Conservation (phyloP, 1,140 invertebrate genomes). For the Agrypnia vestita region DNA sequence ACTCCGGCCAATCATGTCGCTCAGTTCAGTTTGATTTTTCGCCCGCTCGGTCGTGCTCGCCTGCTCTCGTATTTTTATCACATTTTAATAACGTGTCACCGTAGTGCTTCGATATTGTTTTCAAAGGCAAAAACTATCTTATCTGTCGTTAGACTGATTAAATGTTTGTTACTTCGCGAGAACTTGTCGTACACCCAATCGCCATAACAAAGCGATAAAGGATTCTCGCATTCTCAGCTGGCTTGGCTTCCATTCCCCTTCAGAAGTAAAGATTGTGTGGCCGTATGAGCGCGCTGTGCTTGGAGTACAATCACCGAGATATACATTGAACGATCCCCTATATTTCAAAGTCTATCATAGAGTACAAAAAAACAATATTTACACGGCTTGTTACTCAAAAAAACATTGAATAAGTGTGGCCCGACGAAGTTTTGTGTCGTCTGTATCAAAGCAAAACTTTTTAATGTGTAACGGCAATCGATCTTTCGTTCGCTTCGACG, state of each 20-base stretch:
- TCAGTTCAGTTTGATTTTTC: constrained; percentile 44
- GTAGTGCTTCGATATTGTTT: constrained; percentile 25
- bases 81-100: constrained; percentile 41
- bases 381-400: constrained; percentile 35
- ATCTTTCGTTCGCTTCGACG: constrained; percentile 71
- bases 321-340: neutral
- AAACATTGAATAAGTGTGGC: constrained; percentile 35
- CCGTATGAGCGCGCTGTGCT: constrained; percentile 25
- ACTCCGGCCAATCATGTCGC: constrained; percentile 2
- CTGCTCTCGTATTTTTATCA: constrained; percentile 26
- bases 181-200: constrained; percentile 18
- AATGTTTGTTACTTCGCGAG: constrained; percentile 52
- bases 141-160: constrained; percentile 42
- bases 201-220: constrained; percentile 27
- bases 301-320: constrained; percentile 21
- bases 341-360: neutral
- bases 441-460: constrained; percentile 67
- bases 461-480: constrained; percentile 74
- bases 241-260: constrained; percentile 2
- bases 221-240: constrained; percentile 2
- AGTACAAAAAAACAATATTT: neutral
- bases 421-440: constrained; percentile 34
- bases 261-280: constrained; percentile 10
- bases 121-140: constrained; percentile 36
- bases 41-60: constrained; percentile 14